Conservation (phyloP, 2,888 invertebrate species). For the Drosophila subsilvestris region DNA sequence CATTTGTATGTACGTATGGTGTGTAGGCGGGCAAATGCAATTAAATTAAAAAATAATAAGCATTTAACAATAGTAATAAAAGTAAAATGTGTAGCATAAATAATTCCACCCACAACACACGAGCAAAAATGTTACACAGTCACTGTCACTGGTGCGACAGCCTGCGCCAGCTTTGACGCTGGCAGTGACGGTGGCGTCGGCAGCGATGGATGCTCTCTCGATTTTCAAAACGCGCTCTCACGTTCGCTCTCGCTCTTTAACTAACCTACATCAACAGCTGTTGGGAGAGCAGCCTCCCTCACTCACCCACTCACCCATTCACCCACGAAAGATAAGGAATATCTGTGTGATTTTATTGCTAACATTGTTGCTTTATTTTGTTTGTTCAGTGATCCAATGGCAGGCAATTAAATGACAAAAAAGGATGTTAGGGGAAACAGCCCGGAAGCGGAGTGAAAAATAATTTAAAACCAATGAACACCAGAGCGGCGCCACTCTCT, state of each 20-base stretch:
- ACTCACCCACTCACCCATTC: constrained; percentile 7
- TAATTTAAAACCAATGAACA: neutral
- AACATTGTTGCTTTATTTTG: constrained; percentile 14
- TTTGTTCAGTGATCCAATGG: constrained; percentile 28
- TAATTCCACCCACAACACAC: constrained; percentile 76
- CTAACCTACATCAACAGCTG: constrained; percentile 83
- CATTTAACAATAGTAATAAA: constrained; percentile 13
- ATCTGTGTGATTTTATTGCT: constrained; percentile 20
- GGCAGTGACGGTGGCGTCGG: constrained; percentile 7
- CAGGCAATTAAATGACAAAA: neutral
- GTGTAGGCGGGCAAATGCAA: constrained; percentile 61
- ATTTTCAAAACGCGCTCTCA: neutral
- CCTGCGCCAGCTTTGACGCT: constrained; percentile 5
- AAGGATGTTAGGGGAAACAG: neutral
- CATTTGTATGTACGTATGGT: neutral
- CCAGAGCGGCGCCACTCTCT: constrained; percentile 19
- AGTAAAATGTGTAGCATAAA: constrained; percentile 77
- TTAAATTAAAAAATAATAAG: constrained; percentile 74
- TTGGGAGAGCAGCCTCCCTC: constrained; percentile 51
- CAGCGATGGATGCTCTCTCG: constrained; percentile 5
- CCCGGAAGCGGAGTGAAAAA: neutral
- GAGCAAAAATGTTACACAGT: constrained; percentile 76
- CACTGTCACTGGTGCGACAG: constrained; percentile 75
- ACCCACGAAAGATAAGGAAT: constrained; percentile 22
- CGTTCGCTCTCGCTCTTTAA: constrained; percentile 45